A percentile compares a stretch with the other conserved stretches of the same genome.
Conservation (phyloP, 2,113 vertebrate species). For the Gallinago undulata region DNA sequence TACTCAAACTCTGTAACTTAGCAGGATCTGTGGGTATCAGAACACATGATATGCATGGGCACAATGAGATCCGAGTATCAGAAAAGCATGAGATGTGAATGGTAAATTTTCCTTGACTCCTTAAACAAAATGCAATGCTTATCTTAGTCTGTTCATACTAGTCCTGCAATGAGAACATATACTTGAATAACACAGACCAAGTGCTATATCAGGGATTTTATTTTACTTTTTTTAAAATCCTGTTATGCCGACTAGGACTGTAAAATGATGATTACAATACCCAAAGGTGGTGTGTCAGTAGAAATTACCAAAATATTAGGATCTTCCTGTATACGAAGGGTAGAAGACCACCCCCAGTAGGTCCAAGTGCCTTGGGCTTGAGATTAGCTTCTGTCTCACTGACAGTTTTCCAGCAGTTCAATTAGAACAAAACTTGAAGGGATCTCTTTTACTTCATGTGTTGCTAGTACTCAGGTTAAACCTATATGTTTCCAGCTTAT, state of each 20-base stretch:
- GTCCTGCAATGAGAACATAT: not conserved
- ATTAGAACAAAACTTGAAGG: not conserved
- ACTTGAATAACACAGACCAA: not conserved
- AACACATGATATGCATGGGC: accelerated
- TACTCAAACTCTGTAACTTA: not conserved
- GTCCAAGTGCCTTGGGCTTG: not conserved
- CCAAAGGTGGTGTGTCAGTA: not conserved
- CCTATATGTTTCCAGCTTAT: not conserved
- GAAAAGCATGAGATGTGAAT: not conserved
- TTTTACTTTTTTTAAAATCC: not conserved
- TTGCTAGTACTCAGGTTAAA: not conserved
- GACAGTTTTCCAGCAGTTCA: not conserved
- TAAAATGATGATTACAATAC: not conserved
- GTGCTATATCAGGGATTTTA: not conserved
- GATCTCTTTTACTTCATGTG: not conserved
- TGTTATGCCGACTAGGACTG: not conserved
- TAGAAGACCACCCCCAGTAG: not conserved
- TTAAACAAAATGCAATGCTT: not conserved
- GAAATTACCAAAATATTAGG: not conserved
- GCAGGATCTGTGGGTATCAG: not conserved
- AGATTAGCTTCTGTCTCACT: not conserved
- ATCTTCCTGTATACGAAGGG: accelerated
- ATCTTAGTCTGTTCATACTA: not conserved
- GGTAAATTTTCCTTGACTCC: not conserved
- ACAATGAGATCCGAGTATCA: not conserved